A percentile compares a stretch with the other conserved stretches of the same genome.
phyloP scores from a whole-genome alignment of 2,888 invertebrate species.

The Ochropleura plecta region DNA sequence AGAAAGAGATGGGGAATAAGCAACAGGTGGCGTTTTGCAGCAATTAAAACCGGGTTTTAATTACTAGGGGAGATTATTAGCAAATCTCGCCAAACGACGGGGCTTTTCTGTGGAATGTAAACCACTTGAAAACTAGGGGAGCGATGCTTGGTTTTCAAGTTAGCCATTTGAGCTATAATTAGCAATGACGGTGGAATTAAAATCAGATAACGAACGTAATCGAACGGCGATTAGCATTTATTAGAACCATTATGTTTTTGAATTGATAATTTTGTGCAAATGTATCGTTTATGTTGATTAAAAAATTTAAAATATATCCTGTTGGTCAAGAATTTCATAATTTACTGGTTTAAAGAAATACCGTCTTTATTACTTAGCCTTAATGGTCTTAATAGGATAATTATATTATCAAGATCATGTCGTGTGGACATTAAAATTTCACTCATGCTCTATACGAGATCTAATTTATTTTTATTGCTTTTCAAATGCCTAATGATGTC shows the following conservation, averaged over 20 bases:
- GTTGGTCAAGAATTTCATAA: slow-evolving; percentile 41
- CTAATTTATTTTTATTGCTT: slow-evolving; percentile 55
- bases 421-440: slow-evolving; percentile 20
- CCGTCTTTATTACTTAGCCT: slow-evolving; percentile 30
- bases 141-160: slow-evolving; percentile 61
- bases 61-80: slow-evolving; percentile 90
- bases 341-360: slow-evolving; percentile 44
- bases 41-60: slow-evolving; percentile 90
- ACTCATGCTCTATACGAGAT: slow-evolving; percentile 24
- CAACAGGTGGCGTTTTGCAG: slow-evolving; percentile 89
- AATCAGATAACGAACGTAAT: slow-evolving; percentile 57
- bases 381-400: slow-evolving; percentile 32
- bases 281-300: slow-evolving; percentile 65
- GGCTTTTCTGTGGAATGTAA: slow-evolving; percentile 85
- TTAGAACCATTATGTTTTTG: slow-evolving; percentile 57
- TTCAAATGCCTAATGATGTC: slow-evolving; percentile 41
- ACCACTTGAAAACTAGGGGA: slow-evolving; percentile 82
- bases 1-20: slow-evolving; percentile 70
- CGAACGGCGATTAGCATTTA: slow-evolving; percentile 67
- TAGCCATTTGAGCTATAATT: slow-evolving; percentile 66
- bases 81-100: slow-evolving; percentile 83
- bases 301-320: slow-evolving; percentile 45
- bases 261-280: slow-evolving; percentile 57
- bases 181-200: slow-evolving; percentile 61
- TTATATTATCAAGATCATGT: slow-evolving; percentile 27